A percentile compares a stretch with the other conserved stretches of the same genome.
Conservation (phyloP, 2,888 invertebrate species). For the Pheosia tremula region DNA sequence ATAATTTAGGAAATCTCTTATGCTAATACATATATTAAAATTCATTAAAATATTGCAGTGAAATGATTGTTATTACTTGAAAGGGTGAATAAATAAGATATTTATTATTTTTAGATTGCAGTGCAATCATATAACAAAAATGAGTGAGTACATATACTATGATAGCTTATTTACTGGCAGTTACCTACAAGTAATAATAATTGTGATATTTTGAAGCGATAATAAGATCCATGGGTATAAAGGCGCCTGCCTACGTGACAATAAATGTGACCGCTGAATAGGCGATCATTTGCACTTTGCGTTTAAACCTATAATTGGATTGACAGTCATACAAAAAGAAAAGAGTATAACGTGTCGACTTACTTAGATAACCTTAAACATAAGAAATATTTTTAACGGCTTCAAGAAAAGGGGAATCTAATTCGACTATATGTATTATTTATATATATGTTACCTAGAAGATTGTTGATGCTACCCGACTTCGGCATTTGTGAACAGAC, state of each 20-base stretch:
- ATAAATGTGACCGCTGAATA: constrained; percentile 7
- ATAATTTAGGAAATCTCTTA: no score
- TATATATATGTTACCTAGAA: no score
- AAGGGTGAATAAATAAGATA: not conserved
- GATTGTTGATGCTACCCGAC: no score
- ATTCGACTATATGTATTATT: no score
- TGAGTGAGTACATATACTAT: not conserved
- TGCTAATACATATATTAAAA: no score
- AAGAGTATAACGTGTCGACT: constrained; percentile 20
- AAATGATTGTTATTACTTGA: no score
- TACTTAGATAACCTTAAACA: not conserved
- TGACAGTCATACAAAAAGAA: constrained; percentile 33
- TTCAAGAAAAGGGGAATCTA: no score
- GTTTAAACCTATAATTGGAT: constrained; percentile 21
- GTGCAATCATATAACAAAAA: no score
- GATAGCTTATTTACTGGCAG: not conserved
- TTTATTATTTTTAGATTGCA: no score
- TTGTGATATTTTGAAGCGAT: not conserved
- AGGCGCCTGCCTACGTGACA: not conserved
- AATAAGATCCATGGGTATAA: not conserved
- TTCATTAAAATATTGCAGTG: no score
- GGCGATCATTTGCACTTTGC: constrained; percentile 16
- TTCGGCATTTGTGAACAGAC: no score
- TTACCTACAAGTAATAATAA: not conserved
- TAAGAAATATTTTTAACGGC: no score